Evolutionary conservation across 2,888 invertebrate species (phyloP).

Genomic region (Lysandra bellargus): DNA sequence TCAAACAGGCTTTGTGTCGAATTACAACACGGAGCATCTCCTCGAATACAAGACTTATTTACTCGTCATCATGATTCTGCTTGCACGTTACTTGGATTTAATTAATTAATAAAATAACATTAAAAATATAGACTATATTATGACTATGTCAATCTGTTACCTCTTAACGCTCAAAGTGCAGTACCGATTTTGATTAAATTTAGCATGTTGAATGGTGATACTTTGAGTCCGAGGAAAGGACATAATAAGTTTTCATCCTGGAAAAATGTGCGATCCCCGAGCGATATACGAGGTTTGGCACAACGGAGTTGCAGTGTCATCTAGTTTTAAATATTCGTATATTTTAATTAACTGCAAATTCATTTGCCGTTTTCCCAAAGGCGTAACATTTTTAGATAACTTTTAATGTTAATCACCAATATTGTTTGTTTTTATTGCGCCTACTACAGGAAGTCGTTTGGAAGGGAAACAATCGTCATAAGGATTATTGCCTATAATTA

Average conservation of each 20-base stretch:
- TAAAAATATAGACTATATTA: not conserved
- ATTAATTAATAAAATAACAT: not conserved
- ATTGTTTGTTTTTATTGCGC: not conserved
- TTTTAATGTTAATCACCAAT: not conserved
- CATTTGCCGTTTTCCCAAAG: not conserved
- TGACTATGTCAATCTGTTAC: too few relatives aligned
- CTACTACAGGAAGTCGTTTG: not conserved
- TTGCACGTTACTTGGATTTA: not conserved
- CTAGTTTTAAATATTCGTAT: too few relatives aligned
- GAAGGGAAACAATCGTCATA: not conserved
- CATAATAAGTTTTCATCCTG: too few relatives aligned
- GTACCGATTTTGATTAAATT: too few relatives aligned
- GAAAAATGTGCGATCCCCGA: too few relatives aligned
- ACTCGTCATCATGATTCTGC: not conserved
- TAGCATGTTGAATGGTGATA: too few relatives aligned
- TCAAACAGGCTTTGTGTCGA: constrained; percentile 27
- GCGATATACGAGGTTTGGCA: too few relatives aligned
- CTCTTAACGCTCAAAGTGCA: too few relatives aligned
- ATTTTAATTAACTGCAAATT: not conserved
- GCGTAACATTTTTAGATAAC: not conserved
- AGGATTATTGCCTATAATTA: constrained; percentile 2
- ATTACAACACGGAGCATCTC: not conserved
- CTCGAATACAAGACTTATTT: constrained; percentile 4
- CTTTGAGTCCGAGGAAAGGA: too few relatives aligned
- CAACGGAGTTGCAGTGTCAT: too few relatives aligned